Conservation (phyloP, 2,888 invertebrate genomes). For the Chymomyza procnemis region DNA sequence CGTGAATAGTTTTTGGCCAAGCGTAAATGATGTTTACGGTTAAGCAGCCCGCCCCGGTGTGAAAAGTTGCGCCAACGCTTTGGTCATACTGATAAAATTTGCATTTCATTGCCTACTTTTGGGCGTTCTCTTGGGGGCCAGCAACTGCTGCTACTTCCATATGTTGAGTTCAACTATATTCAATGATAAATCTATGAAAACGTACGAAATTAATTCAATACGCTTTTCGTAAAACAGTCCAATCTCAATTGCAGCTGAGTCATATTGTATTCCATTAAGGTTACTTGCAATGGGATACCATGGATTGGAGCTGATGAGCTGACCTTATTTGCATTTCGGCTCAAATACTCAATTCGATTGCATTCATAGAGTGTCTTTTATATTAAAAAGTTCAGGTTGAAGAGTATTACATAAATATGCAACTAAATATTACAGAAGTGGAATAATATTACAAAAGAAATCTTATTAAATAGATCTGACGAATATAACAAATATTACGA, state of each 20-base stretch:
- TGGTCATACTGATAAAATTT: conserved; percentile 43
- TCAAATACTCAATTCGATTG: no score
- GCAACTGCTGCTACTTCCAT: background rate
- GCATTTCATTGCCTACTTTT: conserved; percentile 62
- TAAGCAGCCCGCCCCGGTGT: conserved; percentile 26
- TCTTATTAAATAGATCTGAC: no score
- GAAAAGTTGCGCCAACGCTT: background rate
- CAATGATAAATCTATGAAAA: background rate
- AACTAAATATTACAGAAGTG: no score
- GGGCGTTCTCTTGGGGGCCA: conserved; percentile 24
- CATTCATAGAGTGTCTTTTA: no score
- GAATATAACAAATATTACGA: no score
- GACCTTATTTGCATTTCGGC: no score
- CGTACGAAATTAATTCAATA: background rate
- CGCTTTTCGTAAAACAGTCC: background rate
- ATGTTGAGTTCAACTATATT: background rate
- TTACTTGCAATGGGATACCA: no score
- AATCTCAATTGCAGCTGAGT: background rate
- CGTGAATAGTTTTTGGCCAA: conserved; percentile 66
- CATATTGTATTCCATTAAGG: no score
- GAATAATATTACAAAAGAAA: no score
- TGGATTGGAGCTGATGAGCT: no score
- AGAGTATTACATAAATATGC: no score
- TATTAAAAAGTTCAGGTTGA: no score
- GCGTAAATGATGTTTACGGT: conserved; percentile 71